phyloP scores from a whole-genome alignment of 2,113 vertebrate genomes.

The Pipa parva region DNA sequence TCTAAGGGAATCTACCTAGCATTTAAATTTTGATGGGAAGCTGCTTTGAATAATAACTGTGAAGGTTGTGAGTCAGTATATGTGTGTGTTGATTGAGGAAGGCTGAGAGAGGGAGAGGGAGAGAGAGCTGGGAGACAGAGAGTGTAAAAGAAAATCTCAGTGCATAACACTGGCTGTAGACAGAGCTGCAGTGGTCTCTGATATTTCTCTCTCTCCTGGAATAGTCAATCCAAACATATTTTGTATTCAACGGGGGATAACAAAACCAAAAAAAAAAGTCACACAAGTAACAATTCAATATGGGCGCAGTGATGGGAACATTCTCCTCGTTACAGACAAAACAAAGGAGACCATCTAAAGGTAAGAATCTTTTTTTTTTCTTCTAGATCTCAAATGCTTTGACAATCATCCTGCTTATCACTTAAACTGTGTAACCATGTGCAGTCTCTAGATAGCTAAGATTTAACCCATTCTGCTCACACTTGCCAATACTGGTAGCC shows the following conservation, averaged over 20 bases:
- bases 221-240: constrained; percentile 47
- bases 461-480: background rate
- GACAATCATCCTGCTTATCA: background rate
- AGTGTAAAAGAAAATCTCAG: constrained; percentile 43
- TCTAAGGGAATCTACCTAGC: constrained; percentile 57
- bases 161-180: constrained; percentile 59
- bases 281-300: constrained; percentile 62
- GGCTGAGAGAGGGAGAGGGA: background rate
- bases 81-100: constrained; percentile 63
- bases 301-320: constrained; percentile 96
- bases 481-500: background rate
- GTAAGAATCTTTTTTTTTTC: constrained; percentile 62
- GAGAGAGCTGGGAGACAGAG: constrained; percentile 3
- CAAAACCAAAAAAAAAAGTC: constrained; percentile 46
- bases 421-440: constrained; percentile 4
- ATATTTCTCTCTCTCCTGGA: constrained; percentile 49
- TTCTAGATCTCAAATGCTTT: background rate
- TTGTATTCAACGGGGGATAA: constrained; percentile 39
- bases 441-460: constrained; percentile 15
- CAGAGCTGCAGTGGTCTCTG: constrained; percentile 59
- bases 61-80: constrained; percentile 62
- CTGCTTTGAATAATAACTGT: constrained; percentile 59
- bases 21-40: constrained; percentile 58
- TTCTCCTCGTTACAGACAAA: constrained; percentile 94
- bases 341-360: constrained; percentile 87